Conservation (phyloP, 2,797 vertebrate species). For the Scomberomorus guttatus region DNA sequence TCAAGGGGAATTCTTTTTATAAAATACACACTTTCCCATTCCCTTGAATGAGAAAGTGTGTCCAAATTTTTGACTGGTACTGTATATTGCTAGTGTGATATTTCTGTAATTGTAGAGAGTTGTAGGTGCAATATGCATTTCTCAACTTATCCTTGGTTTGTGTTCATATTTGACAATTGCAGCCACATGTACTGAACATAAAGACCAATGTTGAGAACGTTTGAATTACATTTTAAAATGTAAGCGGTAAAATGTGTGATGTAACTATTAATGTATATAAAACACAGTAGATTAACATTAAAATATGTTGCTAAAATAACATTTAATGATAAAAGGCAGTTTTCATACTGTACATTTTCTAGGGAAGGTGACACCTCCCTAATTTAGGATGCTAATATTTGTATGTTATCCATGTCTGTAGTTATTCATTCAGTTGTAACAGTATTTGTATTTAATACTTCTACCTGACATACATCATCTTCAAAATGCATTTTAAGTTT, state of each 20-base stretch:
- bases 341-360: not conserved
- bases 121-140: constrained; percentile 2
- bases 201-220: not conserved
- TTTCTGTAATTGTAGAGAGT: not conserved
- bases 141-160: not conserved
- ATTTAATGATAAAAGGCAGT: not conserved
- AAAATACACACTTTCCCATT: not conserved
- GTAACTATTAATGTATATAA: too few species aligned
- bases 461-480: not conserved
- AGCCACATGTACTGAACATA: not conserved
- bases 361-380: not conserved
- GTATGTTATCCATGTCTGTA: not conserved
- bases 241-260: not conserved
- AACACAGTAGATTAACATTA: not conserved
- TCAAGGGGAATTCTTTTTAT: not conserved
- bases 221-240: not conserved
- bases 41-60: too few species aligned
- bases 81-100: not conserved
- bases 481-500: not conserved
- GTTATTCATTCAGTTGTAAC: not conserved
- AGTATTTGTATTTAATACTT: not conserved
- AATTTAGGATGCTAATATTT: not conserved
- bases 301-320: not conserved
- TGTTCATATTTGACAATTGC: not conserved
- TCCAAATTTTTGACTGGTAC: too few species aligned